Base-by-base conservation (phyloP, 2,797 vertebrate species). In the Artibeus jamaicensis region DNA sequence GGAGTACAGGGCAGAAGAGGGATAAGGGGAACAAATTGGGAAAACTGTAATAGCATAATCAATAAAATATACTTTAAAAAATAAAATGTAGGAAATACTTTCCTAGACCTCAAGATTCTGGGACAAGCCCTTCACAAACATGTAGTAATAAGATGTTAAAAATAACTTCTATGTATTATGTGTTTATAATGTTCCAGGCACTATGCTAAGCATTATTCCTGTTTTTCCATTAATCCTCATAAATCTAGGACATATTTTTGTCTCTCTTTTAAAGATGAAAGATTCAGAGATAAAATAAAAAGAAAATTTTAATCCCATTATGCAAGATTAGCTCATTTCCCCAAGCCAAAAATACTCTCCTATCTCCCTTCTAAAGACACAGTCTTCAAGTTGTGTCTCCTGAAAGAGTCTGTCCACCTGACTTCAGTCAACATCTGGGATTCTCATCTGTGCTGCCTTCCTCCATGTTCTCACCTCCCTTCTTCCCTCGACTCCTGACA, bases 191-290 rank as follows among this genome's bases (percentile, higher is more conserved):
- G 59, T 53, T 18, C 59, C 87, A 77, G 42, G 42, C 15, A 34
- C 44, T 29, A 9, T 22, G 3, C 62, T 70, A 42, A 79, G 15
- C 37, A 50, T 76, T 53, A 81, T 32, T 71, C n/a, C 39, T 21
- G 4, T 65, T 81, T 91, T 92, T 59, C 68, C 74, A 62, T 21
- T 82, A 94, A 83, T 86, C 67, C 32, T 78, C 78, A 74, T 37
- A 88, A 90, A 32, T 32, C 44, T n/a, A 11, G 15, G 8, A 67
- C 44, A 86, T 26, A 34, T 57, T 91, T 67, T 74, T 26, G 93
- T 57, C 71, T 34, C 59, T 50, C 2, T 39, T 95, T 93, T 89
- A 91, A 91, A 78, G 42, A 57, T 59, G 62, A 95, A 81, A 94
- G 81, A 29, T 7, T 78, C 32, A 71, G 65, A 74, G 11, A 89